Evolutionary conservation across 2,888 invertebrate species (phyloP).

Genomic region (Gonocerus acuteangulatus): DNA sequence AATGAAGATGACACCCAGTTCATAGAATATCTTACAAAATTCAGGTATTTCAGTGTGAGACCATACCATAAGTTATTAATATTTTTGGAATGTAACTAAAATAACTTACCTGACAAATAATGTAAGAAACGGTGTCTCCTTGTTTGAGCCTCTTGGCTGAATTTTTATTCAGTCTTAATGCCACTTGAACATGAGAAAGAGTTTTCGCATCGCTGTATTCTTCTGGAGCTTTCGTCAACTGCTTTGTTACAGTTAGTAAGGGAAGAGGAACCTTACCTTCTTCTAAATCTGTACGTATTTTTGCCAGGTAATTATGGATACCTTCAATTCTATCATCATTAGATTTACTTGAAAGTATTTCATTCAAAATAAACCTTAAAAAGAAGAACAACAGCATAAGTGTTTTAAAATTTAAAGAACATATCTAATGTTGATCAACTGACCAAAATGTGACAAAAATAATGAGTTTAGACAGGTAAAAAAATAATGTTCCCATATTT

Average conservation of each 20-base stretch:
- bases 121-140: conserved; percentile 91
- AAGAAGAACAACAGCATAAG: too few species aligned
- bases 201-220: conserved; percentile 79
- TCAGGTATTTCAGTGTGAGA: too few species aligned
- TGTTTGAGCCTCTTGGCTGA: conserved; percentile 73
- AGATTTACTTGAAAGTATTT: conserved; percentile 71
- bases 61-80: too few species aligned
- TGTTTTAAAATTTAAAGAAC: too few species aligned
- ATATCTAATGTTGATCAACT: not conserved
- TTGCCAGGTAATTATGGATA: conserved; percentile 71
- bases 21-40: too few species aligned
- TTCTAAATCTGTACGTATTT: conserved; percentile 65
- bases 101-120: conserved; percentile 67
- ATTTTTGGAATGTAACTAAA: too few species aligned
- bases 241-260: conserved; percentile 82
- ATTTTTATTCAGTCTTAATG: conserved; percentile 72
- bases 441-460: too few species aligned
- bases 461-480: too few species aligned
- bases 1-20: too few species aligned
- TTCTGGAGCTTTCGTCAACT: conserved; percentile 86
- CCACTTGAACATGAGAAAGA: conserved; percentile 88
- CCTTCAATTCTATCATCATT: conserved; percentile 77
- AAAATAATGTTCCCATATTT: too few species aligned
- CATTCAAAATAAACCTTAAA: conserved; percentile 64
- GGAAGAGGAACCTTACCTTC: conserved; percentile 63